Conservation (phyloP, 2,888 invertebrate genomes). For the Chouioia cunea region DNA sequence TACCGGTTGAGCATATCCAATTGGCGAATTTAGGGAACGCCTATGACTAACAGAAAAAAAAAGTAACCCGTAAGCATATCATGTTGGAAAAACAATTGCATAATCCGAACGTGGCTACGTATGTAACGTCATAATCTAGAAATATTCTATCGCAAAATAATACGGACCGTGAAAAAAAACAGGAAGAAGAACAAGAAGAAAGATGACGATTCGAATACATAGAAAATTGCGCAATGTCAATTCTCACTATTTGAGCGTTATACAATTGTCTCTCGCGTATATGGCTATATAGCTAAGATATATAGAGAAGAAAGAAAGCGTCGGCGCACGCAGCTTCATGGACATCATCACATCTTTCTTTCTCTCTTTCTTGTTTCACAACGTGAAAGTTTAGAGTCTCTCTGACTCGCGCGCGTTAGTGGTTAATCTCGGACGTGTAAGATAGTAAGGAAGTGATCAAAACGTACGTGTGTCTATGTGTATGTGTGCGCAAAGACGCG, state of each 20-base stretch:
- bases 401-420: background rate
- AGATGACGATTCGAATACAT: slow-evolving; percentile 20
- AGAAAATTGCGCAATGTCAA: slow-evolving; percentile 18
- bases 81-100: no score
- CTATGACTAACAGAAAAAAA: no score
- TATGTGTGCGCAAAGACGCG: background rate
- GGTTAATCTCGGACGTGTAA: background rate
- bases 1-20: no score
- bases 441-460: slow-evolving; percentile 42
- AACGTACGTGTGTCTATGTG: slow-evolving; percentile 2
- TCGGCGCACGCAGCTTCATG: slow-evolving; percentile 14
- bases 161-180: no score
- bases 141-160: no score
- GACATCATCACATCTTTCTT: slow-evolving; percentile 16
- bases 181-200: no score
- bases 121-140: no score
- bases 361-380: slow-evolving; percentile 43
- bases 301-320: slow-evolving; percentile 23
- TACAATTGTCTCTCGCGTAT: slow-evolving; percentile 33
- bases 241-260: slow-evolving; percentile 16
- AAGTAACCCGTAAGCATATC: no score
- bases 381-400: slow-evolving; percentile 47
- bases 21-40: no score
- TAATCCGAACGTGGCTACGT: no score
- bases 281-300: background rate